Evolutionary conservation across 1,140 invertebrate genomes (phyloP).

Genomic region (Platyura marginata): DNA sequence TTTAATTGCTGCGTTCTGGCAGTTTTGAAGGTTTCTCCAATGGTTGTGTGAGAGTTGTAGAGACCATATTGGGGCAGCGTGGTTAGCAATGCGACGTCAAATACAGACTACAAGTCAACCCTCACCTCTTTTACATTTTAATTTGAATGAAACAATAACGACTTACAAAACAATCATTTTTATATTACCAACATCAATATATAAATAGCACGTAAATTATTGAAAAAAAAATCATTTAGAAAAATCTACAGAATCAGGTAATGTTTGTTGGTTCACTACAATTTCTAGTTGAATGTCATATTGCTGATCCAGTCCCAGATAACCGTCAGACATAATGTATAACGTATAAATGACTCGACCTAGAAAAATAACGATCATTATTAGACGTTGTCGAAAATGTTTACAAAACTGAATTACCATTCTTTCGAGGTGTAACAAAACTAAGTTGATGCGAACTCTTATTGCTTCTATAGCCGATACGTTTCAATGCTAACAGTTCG

Average conservation of each 20-base stretch:
- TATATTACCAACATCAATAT: too few species aligned
- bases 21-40: too few species aligned
- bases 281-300: constrained; percentile 53
- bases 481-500: constrained; percentile 78
- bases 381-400: not conserved
- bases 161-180: too few species aligned
- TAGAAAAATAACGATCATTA: constrained; percentile 26
- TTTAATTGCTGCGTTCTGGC: too few species aligned
- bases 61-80: too few species aligned
- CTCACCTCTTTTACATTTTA: too few species aligned
- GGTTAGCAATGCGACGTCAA: too few species aligned
- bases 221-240: too few species aligned
- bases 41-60: too few species aligned
- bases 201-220: too few species aligned
- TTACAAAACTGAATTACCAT: not conserved
- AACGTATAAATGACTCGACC: constrained; percentile 59
- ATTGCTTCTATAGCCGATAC: constrained; percentile 32
- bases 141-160: too few species aligned
- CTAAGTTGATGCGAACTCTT: constrained; percentile 24
- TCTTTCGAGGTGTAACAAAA: constrained; percentile 22
- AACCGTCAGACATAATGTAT: constrained; percentile 85
- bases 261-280: constrained; percentile 11
- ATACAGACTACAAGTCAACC: too few species aligned
- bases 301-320: constrained; percentile 91
- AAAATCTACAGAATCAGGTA: not conserved